Conservation (phyloP, 1,140 invertebrate genomes). For the Drosophila melanogaster region DNA sequence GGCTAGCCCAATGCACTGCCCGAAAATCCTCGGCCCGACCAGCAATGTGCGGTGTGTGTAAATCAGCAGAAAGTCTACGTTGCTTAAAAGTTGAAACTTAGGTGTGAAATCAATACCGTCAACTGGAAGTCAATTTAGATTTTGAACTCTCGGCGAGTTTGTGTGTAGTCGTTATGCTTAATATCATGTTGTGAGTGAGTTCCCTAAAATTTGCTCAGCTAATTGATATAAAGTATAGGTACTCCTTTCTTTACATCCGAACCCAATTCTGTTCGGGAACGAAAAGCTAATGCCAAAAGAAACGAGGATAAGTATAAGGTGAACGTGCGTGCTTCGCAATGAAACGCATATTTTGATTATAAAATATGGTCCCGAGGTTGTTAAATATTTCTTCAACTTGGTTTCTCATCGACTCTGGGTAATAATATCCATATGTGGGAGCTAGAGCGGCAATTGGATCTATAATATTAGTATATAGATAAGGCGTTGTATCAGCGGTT, state of each 20-base stretch:
- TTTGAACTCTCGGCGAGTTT: constrained; percentile 48
- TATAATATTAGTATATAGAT: constrained; percentile 44
- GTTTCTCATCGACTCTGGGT: constrained; percentile 32
- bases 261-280: constrained; percentile 18
- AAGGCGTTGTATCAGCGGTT: constrained; percentile 50
- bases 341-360: constrained; percentile 85
- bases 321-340: constrained; percentile 67
- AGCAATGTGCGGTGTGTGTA: constrained; percentile 18
- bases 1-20: constrained; percentile 52
- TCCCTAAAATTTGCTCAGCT: constrained; percentile 67
- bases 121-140: constrained; percentile 77
- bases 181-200: constrained; percentile 45
- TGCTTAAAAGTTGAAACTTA: constrained; percentile 8
- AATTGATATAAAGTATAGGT: constrained; percentile 41
- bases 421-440: constrained; percentile 47
- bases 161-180: constrained; percentile 31
- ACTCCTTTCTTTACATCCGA: constrained; percentile 7
- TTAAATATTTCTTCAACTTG: constrained; percentile 62
- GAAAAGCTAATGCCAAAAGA: constrained; percentile 50
- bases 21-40: constrained; percentile 3
- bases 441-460: constrained; percentile 53
- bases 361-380: constrained; percentile 84
- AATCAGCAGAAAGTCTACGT: constrained; percentile 21
- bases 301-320: constrained; percentile 4
- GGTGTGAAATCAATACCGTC: constrained; percentile 4